Evolutionary conservation across 2,797 vertebrate species (phyloP).

Genomic region (Pyrocephalus nanus): DNA sequence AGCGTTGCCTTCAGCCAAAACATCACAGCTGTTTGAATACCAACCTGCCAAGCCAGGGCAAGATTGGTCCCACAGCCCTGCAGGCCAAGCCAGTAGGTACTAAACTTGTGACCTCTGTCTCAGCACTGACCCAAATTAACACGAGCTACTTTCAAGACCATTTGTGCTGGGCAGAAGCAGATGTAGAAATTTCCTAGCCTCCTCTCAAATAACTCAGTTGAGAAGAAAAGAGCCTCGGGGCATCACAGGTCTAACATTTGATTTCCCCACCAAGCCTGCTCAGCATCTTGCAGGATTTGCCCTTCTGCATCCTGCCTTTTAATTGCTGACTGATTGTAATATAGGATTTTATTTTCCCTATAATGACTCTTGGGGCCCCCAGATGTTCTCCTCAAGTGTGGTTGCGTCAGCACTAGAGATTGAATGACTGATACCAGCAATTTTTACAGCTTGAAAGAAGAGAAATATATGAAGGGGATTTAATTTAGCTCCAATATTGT

Average conservation of each 20-base stretch:
- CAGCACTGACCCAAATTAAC: neutral
- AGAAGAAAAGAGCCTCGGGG: neutral
- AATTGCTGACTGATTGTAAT: constrained; percentile 72
- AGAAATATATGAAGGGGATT: constrained; percentile 64
- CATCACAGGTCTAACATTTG: constrained; percentile 13
- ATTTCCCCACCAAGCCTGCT: constrained; percentile 45
- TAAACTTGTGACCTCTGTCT: neutral
- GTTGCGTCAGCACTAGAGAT: constrained; percentile 69
- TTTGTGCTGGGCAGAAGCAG: neutral
- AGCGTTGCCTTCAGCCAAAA: neutral
- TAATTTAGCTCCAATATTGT: constrained; percentile 68
- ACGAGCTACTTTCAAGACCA: neutral
- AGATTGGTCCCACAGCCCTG: neutral
- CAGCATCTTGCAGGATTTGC: constrained; percentile 55
- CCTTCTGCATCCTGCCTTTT: constrained; percentile 65
- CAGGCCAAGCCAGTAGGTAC: rapidly evolving
- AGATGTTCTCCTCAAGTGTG: constrained; percentile 68
- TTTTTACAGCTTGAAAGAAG: constrained; percentile 69
- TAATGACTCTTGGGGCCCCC: constrained; percentile 72
- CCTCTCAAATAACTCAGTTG: neutral
- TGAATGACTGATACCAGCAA: constrained; percentile 69
- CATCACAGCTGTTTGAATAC: neutral
- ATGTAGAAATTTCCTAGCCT: neutral
- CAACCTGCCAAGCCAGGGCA: neutral
- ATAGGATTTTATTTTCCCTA: constrained; percentile 72